These are phyloP conservation scores for Ursus arctos DNA, from an alignment of 2,113 vertebrate genomes.

Conservation along the genomic window DNA sequence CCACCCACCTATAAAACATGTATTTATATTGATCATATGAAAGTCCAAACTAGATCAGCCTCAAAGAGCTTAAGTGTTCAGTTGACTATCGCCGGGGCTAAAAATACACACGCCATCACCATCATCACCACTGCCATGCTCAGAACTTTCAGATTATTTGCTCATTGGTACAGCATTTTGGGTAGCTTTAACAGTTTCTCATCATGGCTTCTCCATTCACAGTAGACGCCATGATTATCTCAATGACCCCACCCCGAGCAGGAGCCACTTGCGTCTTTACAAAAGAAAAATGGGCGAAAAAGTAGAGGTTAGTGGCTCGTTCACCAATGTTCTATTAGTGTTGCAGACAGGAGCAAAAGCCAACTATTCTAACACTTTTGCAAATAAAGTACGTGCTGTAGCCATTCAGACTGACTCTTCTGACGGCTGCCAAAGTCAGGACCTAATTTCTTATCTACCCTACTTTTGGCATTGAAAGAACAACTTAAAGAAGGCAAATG, in stretches of 20 bases:
- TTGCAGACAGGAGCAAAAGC: neutral
- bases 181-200: neutral
- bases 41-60: neutral
- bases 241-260: neutral
- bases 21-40: neutral
- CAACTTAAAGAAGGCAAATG: neutral
- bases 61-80: neutral
- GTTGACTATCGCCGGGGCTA: neutral
- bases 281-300: neutral
- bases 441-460: neutral
- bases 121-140: neutral
- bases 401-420: neutral
- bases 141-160: neutral
- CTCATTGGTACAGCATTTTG: neutral
- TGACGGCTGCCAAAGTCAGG: neutral
- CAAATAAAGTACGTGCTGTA: neutral
- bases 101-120: neutral
- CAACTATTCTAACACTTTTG: neutral
- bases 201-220: neutral
- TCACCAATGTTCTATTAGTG: neutral
- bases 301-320: neutral
- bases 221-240: neutral
- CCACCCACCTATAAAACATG: neutral
- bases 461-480: slow-evolving; percentile 23
- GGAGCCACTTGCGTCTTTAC: neutral